Conservation (phyloP, 2,113 vertebrate genomes). For the Cryptotis parvus region DNA sequence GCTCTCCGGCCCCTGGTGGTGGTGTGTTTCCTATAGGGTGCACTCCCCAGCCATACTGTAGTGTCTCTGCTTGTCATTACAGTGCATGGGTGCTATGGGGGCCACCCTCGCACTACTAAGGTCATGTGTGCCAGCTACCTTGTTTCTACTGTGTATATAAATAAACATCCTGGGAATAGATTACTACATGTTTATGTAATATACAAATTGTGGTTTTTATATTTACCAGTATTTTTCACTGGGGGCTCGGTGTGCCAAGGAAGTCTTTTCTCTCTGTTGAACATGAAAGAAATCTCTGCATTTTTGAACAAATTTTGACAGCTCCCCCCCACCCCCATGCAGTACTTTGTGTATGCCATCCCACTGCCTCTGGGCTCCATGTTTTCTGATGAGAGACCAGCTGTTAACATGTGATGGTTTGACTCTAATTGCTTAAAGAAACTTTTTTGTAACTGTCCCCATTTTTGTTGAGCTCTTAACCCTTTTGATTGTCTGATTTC, state of each 20-base stretch:
- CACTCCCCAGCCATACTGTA: too few species aligned
- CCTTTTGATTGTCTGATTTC: neutral
- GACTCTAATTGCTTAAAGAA: neutral
- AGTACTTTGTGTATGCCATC: neutral
- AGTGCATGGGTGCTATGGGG: too few species aligned
- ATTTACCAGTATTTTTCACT: neutral
- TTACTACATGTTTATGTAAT: too few species aligned
- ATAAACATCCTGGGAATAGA: too few species aligned
- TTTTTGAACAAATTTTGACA: neutral
- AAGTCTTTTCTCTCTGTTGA: too few species aligned
- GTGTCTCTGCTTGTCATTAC: too few species aligned
- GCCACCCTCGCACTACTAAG: too few species aligned
- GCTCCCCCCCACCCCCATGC: too few species aligned
- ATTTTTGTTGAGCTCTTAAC: conserved; percentile 33
- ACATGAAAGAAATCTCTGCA: neutral
- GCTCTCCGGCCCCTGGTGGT: too few species aligned
- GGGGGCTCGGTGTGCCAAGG: neutral
- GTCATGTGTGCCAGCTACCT: too few species aligned
- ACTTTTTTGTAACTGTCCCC: neutral
- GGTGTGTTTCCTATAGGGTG: too few species aligned
- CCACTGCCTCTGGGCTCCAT: neutral
- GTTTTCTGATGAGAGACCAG: conserved; percentile 5
- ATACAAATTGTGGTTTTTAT: neutral
- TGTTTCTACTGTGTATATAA: too few species aligned
- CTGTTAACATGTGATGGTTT: neutral